Evolutionary conservation across 2,113 vertebrate species (phyloP), one percentile per base, ranked within the genome.

Genomic region (Columbina picui): DNA sequence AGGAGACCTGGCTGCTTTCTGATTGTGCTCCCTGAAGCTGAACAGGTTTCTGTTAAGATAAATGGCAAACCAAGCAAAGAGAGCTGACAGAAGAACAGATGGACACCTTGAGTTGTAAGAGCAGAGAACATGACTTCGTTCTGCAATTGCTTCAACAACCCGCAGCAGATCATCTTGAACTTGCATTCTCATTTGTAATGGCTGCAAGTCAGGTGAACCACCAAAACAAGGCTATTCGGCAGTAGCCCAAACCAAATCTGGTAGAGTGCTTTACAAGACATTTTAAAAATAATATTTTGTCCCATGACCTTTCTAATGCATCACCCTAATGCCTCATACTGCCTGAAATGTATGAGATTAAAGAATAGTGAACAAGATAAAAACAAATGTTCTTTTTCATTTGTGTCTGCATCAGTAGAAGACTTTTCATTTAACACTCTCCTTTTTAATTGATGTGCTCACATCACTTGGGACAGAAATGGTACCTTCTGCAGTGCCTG

Each of bases 11-110:
- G 55, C 73, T 94, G 80, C 73, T 84, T 70, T 78, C 1, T 8
- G 81, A 55, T 41, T 41, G 32, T 61, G 69, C 69, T 95, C 91
- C 87, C 81, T 67, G 84, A 74, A 77, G 80, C 91, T 89, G 63
- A 96, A 94, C 76, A 63, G 77, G 56, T 65, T 95, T 86, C 47
- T 78, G 47, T 50, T 65, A 21, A 91, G 91, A 81, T 53, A 87
- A 93, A 74, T 41, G 71, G 76, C 64, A 89, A 94, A 57, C 36
- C 60, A 87, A 82, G 65, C 47, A 82, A 26, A 90, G 68, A 55
- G 23, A 91, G 47, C 64, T 84, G 59, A 74, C 77, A 94, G 64
- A 79, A 67, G 60, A 82, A 59, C 69, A 93, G 60, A 68, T 59
- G 2, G 64, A 64, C 71, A 81, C 69, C 60, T 41, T 3, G 9